These are phyloP conservation scores for Parochlus steinenii DNA, from an alignment of 2,888 invertebrate species.

Conservation along the genomic window DNA sequence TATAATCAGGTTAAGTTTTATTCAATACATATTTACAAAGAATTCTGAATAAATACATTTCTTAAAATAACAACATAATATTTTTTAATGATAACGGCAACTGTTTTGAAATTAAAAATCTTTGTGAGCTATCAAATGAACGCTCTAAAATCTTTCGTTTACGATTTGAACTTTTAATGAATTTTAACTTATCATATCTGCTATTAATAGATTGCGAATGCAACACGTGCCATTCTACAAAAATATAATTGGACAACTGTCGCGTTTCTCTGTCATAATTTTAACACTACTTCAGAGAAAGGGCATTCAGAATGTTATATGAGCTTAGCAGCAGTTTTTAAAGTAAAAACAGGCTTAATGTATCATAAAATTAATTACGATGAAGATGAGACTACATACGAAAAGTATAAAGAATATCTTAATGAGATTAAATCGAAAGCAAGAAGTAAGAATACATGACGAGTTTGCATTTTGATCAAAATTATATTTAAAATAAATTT, in stretches of 20 bases:
- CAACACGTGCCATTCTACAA: constrained; percentile 49
- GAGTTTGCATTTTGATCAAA: too few species aligned
- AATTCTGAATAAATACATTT: too few species aligned
- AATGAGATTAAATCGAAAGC: constrained; percentile 21
- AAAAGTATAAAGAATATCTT: constrained; percentile 18
- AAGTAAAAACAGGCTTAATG: constrained; percentile 25
- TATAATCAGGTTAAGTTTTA: too few species aligned
- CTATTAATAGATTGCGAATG: constrained; percentile 53
- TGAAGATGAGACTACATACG: constrained; percentile 21
- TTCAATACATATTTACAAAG: too few species aligned
- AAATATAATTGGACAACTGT: constrained; percentile 57
- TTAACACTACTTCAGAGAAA: constrained; percentile 37
- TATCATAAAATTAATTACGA: constrained; percentile 23
- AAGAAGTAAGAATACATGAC: constrained; percentile 24
- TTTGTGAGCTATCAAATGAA: too few species aligned
- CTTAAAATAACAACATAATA: too few species aligned
- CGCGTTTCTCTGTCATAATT: constrained; percentile 57
- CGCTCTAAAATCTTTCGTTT: too few species aligned
- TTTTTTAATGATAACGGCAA: too few species aligned
- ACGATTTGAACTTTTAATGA: too few species aligned
- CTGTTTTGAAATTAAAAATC: too few species aligned
- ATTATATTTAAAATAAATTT: too few species aligned
- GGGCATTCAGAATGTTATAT: constrained; percentile 68
- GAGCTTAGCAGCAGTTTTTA: constrained; percentile 50
- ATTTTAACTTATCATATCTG: too few species aligned